Conservation (phyloP, 1,140 invertebrate genomes). For the Stratiolaelaps scimitus region DNA sequence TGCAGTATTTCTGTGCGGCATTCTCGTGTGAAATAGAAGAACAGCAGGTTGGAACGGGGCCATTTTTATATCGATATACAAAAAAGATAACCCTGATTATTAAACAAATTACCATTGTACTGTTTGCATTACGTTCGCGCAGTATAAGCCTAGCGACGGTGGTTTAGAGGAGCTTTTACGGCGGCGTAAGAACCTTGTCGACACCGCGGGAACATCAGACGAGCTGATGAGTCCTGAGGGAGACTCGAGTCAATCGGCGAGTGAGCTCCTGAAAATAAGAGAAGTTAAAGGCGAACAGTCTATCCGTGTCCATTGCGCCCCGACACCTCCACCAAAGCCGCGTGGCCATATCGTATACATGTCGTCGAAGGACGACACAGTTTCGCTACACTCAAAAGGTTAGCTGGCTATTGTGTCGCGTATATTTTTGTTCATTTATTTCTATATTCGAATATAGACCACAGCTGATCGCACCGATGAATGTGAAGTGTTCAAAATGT, state of each 20-base stretch:
- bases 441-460: too few species aligned
- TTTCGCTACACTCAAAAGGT: constrained; percentile 17
- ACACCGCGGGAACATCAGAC: neutral
- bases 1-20: too few species aligned
- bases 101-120: neutral
- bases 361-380: neutral
- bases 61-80: too few species aligned
- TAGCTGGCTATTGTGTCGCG: neutral
- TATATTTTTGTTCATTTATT: too few species aligned
- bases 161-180: constrained; percentile 21
- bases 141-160: neutral
- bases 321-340: constrained; percentile 4
- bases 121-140: neutral
- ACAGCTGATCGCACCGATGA: too few species aligned
- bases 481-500: too few species aligned
- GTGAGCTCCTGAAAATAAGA: neutral
- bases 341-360: neutral
- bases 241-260: neutral
- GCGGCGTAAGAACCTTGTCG: neutral
- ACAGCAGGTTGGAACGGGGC: too few species aligned
- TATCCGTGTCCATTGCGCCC: neutral
- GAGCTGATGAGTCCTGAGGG: constrained; percentile 6
- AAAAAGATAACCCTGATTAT: neutral
- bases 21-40: too few species aligned
- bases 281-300: neutral